Evolutionary conservation across 2,113 vertebrate genomes (phyloP).

Genomic region (Xenus cinereus): DNA sequence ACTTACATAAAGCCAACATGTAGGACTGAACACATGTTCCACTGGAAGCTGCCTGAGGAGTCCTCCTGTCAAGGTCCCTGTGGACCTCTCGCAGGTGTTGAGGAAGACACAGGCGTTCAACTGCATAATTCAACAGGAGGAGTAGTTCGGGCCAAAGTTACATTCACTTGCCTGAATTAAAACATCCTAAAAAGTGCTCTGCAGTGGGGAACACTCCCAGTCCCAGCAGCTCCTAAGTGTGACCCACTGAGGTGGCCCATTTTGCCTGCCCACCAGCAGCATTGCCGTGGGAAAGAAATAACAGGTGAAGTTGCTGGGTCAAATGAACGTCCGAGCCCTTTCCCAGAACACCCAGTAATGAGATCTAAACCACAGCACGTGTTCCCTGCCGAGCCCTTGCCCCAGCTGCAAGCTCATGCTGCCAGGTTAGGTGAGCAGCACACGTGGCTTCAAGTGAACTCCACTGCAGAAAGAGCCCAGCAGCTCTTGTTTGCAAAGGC

Average conservation of each 20-base stretch:
- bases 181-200: not conserved
- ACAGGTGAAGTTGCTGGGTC: not conserved
- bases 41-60: not conserved
- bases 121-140: no score
- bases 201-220: not conserved
- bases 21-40: not conserved
- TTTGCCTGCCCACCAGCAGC: not conserved
- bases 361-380: not conserved
- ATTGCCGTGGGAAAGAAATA: not conserved
- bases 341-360: not conserved
- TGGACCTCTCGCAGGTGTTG: fast-evolving
- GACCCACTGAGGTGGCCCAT: fast-evolving
- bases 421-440: not conserved
- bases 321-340: not conserved
- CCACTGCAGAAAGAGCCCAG: not conserved
- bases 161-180: not conserved
- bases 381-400: not conserved
- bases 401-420: not conserved
- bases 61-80: not conserved
- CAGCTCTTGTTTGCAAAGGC: not conserved
- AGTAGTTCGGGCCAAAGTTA: not conserved
- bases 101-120: not conserved
- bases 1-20: not conserved
- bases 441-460: fast-evolving
- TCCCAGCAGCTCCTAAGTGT: not conserved